Evolutionary conservation across 2,888 invertebrate species (phyloP), one percentile per base, ranked within the genome.

Genomic region (Drosophila atroscutellata): DNA sequence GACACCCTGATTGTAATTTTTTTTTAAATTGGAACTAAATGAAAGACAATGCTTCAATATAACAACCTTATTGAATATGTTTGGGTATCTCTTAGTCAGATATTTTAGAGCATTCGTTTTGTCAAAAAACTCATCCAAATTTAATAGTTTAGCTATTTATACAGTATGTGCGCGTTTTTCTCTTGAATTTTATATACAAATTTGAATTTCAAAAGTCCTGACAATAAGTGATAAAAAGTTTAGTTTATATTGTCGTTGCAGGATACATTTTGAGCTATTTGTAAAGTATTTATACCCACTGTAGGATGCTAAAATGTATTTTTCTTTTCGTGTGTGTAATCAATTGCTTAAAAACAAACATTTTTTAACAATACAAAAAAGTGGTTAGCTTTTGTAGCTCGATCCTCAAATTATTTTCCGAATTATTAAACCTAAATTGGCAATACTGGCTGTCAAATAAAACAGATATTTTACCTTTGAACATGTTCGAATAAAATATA

Each of bases 251-350:
- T 61, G 62, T 55, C 79, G 36, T 64, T 55, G 60, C 69, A 63
- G 68, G 59, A 63, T 28, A 20, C 13, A 36, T 50, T 50, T 76
- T 75, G 58, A 75, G 58, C 75, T 50, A 68, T 75, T 15, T 68
- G 58, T 58, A 76, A 61, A 62, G 75, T 64, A 64, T 72, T 59
- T 72, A 73, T 73, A 75, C 64, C 70, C 56, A 60, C 56, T 78
- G 51, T 67, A 56, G 51, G 67, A 73, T 60, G 49, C 63, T 56
- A 64, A 75, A 52, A 56, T 58, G 18, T 72, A 65, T 65, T 69
- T 73, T 60, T 65, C 7, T 52, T 39, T 45, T 24, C 45, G 24
- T 45, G 39, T 60, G 68, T 67, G 30, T 20, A 72, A 60, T 50
- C 24, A 42, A 71, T 42, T 42, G 42, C 42, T 52, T 51, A 18